phyloP scores from a whole-genome alignment of 2,113 vertebrate genomes.

The Ptychochromis oligacanthus region DNA sequence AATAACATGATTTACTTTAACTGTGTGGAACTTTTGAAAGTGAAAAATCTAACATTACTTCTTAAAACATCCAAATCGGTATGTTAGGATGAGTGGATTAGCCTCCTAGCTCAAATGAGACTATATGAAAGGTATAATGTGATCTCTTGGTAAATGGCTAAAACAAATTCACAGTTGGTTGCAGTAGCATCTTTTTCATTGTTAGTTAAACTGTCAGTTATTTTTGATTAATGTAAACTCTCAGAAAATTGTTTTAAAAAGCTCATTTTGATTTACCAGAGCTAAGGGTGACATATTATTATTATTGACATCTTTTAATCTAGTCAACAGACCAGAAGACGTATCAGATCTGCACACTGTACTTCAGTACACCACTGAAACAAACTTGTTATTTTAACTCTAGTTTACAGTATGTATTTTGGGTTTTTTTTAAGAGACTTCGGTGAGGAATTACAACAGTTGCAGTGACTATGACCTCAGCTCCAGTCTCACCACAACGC shows the following conservation, averaged over 20 bases:
- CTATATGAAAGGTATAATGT: not conserved
- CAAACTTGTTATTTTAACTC: not conserved
- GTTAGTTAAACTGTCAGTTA: not conserved
- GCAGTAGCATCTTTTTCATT: not conserved
- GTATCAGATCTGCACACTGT: not conserved
- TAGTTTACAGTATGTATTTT: not conserved
- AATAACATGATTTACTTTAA: not conserved
- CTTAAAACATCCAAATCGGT: not conserved
- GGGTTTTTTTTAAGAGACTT: not conserved
- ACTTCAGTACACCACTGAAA: not conserved
- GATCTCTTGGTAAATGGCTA: not conserved
- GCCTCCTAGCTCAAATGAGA: not conserved
- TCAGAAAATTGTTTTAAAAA: not conserved
- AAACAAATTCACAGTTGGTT: not conserved
- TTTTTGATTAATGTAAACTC: not conserved
- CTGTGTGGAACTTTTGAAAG: not conserved
- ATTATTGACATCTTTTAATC: not conserved
- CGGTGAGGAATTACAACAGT: not conserved
- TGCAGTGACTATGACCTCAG: not conserved
- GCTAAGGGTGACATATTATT: not conserved
- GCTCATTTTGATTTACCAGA: not conserved
- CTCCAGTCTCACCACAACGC: not conserved
- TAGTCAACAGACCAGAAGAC: not conserved
- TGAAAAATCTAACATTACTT: not conserved
- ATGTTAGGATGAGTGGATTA: not conserved